Evolutionary conservation across 2,888 invertebrate species (phyloP).

Genomic region (Meiosimyza platycephala): DNA sequence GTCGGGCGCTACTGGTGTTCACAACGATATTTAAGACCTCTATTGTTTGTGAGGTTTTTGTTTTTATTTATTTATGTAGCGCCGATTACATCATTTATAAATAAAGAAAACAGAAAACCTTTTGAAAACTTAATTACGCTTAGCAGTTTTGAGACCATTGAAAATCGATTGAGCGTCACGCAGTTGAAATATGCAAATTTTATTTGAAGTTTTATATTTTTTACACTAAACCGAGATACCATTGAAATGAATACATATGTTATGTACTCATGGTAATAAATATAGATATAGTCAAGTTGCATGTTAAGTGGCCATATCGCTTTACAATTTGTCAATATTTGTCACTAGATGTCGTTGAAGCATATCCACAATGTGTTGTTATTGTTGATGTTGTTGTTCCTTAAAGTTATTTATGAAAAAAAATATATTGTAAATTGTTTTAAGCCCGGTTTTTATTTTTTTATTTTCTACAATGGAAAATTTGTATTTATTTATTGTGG

Average conservation of each 20-base stretch:
- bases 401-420: neutral
- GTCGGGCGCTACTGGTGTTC: too few species aligned
- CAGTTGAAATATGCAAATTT: slow-evolving; percentile 13
- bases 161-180: neutral
- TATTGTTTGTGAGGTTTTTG: neutral
- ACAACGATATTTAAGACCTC: neutral
- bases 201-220: neutral
- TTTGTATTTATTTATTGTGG: too few species aligned
- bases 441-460: too few species aligned
- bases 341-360: slow-evolving; percentile 24
- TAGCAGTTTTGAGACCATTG: neutral
- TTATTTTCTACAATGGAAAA: too few species aligned
- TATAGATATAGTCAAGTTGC: neutral
- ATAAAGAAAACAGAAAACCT: neutral
- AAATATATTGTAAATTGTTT: too few species aligned
- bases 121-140: too few species aligned
- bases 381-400: neutral
- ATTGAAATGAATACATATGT: neutral
- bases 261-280: neutral
- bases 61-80: neutral
- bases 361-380: slow-evolving; percentile 3
- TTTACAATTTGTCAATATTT: slow-evolving; percentile 28
- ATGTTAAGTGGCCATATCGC: neutral
- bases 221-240: neutral
- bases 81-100: slow-evolving; percentile 16